Evolutionary conservation across 2,797 vertebrate species (phyloP).

Genomic region (Falco concolor): DNA sequence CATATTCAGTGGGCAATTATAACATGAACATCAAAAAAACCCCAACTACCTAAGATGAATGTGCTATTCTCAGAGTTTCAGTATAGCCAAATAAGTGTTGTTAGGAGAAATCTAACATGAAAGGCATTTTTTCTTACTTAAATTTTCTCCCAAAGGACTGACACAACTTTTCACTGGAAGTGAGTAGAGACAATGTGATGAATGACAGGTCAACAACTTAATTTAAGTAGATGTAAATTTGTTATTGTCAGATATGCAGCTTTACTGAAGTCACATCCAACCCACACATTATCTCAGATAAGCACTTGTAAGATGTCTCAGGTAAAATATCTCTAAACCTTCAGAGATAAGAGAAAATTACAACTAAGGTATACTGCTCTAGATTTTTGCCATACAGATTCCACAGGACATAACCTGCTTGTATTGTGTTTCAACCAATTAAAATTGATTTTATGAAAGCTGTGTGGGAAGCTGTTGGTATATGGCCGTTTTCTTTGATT

Average conservation of each 20-base stretch:
- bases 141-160: neutral
- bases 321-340: constrained; percentile 3
- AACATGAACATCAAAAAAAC: neutral
- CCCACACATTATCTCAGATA: neutral
- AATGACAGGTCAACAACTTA: neutral
- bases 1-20: neutral
- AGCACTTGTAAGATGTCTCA: neutral
- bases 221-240: neutral
- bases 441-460: neutral
- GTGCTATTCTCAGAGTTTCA: neutral
- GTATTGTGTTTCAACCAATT: neutral
- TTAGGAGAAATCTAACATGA: neutral
- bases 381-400: neutral
- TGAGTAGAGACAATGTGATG: neutral
- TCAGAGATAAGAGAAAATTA: constrained; percentile 18
- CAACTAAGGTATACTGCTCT: neutral
- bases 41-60: neutral
- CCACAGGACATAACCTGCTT: neutral
- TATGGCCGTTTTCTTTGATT: neutral
- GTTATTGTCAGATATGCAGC: neutral
- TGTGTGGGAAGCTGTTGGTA: neutral
- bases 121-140: neutral
- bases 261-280: neutral
- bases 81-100: neutral
- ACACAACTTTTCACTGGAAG: neutral